Evolutionary conservation across 2,113 vertebrate genomes (phyloP).

Genomic region (Numida meleagris): DNA sequence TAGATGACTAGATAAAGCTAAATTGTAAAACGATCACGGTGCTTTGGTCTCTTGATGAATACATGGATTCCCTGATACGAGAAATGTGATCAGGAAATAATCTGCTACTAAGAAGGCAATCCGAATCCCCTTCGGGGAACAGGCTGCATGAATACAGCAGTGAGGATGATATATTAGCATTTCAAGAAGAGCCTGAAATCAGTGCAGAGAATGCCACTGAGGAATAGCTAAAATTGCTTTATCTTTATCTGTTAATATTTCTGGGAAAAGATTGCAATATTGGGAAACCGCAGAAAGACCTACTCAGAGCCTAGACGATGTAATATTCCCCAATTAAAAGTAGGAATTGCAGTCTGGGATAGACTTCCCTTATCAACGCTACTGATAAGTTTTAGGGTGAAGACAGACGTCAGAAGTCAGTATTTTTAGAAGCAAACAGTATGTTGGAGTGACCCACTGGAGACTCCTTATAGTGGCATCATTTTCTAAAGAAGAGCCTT

Average conservation of each 20-base stretch:
- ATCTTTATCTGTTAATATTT: constrained; percentile 41
- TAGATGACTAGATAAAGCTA: constrained; percentile 61
- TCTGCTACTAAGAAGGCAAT: constrained; percentile 48
- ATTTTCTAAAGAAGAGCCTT: background rate
- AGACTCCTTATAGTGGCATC: background rate
- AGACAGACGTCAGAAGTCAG: background rate
- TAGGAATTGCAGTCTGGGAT: background rate
- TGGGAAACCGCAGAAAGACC: constrained; percentile 18
- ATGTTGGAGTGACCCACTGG: background rate
- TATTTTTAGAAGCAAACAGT: background rate
- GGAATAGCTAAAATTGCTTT: constrained; percentile 55
- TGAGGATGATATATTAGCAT: constrained; percentile 61
- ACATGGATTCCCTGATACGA: constrained; percentile 29
- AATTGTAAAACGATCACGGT: constrained; percentile 50
- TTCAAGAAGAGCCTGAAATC: constrained; percentile 59
- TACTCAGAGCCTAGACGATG: background rate
- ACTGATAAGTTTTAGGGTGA: background rate
- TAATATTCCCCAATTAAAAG: background rate
- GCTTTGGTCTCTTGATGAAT: constrained; percentile 34
- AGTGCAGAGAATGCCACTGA: constrained; percentile 24
- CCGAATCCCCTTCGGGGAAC: constrained; percentile 48
- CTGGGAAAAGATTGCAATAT: constrained; percentile 32
- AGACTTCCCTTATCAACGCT: background rate
- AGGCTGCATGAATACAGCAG: background rate
- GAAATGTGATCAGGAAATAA: constrained; percentile 69